Conservation (phyloP, 2,797 vertebrate species). For the Gymnocypris eckloni region DNA sequence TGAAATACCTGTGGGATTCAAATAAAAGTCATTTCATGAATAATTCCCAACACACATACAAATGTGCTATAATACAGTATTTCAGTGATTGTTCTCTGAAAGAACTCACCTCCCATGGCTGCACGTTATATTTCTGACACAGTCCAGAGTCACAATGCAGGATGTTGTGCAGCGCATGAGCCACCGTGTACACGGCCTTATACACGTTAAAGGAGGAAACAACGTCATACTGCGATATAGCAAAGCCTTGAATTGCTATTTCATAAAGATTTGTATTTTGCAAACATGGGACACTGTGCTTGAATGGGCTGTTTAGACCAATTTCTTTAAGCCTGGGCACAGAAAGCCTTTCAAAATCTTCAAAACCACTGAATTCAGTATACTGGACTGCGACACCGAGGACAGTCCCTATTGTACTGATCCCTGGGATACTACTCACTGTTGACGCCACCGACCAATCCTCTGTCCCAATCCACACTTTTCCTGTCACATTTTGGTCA, state of each 20-base stretch:
- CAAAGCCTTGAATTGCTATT: constrained; percentile 61
- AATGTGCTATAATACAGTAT: neutral
- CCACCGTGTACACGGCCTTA: constrained; percentile 80
- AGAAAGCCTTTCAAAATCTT: constrained; percentile 71
- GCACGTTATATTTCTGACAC: constrained; percentile 70
- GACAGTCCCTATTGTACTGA: constrained; percentile 79
- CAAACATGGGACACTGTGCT: constrained; percentile 64
- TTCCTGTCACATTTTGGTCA: constrained; percentile 71
- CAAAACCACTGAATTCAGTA: constrained; percentile 73
- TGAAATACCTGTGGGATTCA: constrained; percentile 70
- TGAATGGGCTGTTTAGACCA: neutral
- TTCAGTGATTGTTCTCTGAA: neutral
- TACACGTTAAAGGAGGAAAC: constrained; percentile 81
- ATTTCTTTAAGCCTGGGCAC: constrained; percentile 50
- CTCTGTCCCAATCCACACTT: constrained; percentile 86
- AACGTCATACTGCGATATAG: constrained; percentile 68
- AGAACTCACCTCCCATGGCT: constrained; percentile 82
- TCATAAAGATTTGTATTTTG: constrained; percentile 67
- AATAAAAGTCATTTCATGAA: constrained; percentile 12
- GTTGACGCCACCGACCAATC: constrained; percentile 80
- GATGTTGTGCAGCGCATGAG: constrained; percentile 78
- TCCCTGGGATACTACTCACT: constrained; percentile 72
- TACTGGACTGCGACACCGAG: constrained; percentile 78
- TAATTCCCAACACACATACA: neutral
- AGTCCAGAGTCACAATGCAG: constrained; percentile 73